phyloP scores from a whole-genome alignment of 2,888 invertebrate species.

The Microdon myrmicae region DNA sequence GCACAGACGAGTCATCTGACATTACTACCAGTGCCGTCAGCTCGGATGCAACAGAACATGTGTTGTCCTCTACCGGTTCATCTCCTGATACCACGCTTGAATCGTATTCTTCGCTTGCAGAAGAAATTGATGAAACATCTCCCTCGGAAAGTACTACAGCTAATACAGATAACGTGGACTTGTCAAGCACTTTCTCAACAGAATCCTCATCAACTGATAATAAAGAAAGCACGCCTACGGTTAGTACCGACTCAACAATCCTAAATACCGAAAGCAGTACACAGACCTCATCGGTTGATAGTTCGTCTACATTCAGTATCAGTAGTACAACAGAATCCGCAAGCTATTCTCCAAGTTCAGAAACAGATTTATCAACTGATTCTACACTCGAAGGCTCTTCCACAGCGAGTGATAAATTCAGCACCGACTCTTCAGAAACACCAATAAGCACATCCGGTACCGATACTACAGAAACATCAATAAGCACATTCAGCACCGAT shows the following conservation, averaged over 20 bases:
- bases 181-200: slow-evolving; percentile 14
- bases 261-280: slow-evolving; percentile 50
- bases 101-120: background rate
- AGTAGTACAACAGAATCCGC: too few species aligned
- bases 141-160: too few species aligned
- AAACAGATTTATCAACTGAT: slow-evolving; percentile 20
- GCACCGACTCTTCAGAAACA: too few species aligned
- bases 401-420: too few species aligned
- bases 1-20: slow-evolving; percentile 48
- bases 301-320: too few species aligned
- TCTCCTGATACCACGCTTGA: background rate
- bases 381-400: slow-evolving; percentile 15
- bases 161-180: too few species aligned
- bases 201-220: slow-evolving; percentile 49
- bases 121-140: too few species aligned
- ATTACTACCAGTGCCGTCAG: slow-evolving; percentile 36
- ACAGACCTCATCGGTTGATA: slow-evolving; percentile 44
- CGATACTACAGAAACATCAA: too few species aligned
- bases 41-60: slow-evolving; percentile 48
- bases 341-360: too few species aligned
- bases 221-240: slow-evolving; percentile 47
- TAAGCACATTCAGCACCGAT: background rate
- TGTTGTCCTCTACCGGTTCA: slow-evolving; percentile 25
- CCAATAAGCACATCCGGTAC: too few species aligned
- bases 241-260: slow-evolving; percentile 35